Evolutionary conservation across 1,140 invertebrate genomes (phyloP).

Genomic region (Drosophila jambulina): DNA sequence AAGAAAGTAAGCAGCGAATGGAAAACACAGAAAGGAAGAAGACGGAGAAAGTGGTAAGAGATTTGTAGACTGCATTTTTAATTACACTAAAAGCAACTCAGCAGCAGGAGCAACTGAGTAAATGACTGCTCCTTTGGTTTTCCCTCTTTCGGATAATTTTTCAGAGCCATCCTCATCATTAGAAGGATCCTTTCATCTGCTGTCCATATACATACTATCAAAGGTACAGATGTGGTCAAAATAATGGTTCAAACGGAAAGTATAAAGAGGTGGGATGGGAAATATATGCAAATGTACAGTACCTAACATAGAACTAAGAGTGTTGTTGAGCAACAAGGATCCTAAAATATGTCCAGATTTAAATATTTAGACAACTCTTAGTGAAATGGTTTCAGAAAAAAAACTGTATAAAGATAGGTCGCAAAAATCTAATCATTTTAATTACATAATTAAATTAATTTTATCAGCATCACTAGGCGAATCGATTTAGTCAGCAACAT

Average conservation of each 20-base stretch:
- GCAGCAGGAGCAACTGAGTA: constrained; percentile 33
- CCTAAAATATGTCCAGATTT: neutral
- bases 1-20: constrained; percentile 51
- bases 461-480: neutral
- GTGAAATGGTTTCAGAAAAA: neutral
- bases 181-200: constrained; percentile 7
- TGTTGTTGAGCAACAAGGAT: neutral
- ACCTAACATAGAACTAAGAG: neutral
- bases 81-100: constrained; percentile 72
- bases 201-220: neutral
- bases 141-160: constrained; percentile 35
- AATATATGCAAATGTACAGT: neutral
- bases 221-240: neutral
- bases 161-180: constrained; percentile 22
- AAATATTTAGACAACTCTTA: neutral
- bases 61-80: constrained; percentile 71
- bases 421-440: neutral
- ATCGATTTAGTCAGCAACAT: neutral
- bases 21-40: constrained; percentile 20
- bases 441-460: neutral
- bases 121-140: constrained; percentile 42
- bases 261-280: neutral
- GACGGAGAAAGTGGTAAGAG: constrained; percentile 41
- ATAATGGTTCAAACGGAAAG: constrained; percentile 10
- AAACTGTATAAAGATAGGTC: neutral